Evolutionary conservation across 2,888 invertebrate genomes (phyloP), one percentile per base, ranked within the genome.

Genomic region (Onchidella celtica): DNA sequence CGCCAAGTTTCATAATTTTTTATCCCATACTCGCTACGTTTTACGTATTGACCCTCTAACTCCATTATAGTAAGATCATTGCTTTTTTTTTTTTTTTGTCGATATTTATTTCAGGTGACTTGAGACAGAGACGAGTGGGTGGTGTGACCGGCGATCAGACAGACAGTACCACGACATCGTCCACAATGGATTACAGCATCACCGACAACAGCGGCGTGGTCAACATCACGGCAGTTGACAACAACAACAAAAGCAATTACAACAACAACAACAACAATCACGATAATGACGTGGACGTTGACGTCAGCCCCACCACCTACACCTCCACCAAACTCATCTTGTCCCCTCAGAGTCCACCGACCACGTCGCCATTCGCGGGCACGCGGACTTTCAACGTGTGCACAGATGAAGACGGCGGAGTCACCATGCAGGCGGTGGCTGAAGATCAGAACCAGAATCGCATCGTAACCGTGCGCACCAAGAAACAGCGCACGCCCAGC

Each of bases 371-470:
- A 6, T 36, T 34, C 40, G 14, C 55, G 3, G 63, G 72, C 17
- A 40, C 79, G 57, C 80, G 86, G 85, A 86, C 86, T 79, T 84
- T 88, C 85, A 86, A 88, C 61, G 85, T 88, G 9, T 84, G 87
- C 47, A 86, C 89, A 68, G 89, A 89, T 32, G 87, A 88, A 1
- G 89, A 91, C 75, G 91, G 90, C 1, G 84, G 87, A 0, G 85
- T 89, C n/a, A 88, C 89, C 0, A 27, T 86, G 87, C 76, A 88
- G 88, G 79, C 81, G 1, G 40, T 57, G 1, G 68, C 68, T 24
- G 81, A 74, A 40, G 83, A 83, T 29, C 86, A 88, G 57, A 83
- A 87, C 4, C 89, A 88, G 21, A 88, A 89, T 59, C 86, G 85
- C 21, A 83, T 85, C 0, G 86, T 90, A 9, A 90, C 90, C 0